phyloP scores from a whole-genome alignment of 2,888 invertebrate species.

The Trichacis sp. region DNA sequence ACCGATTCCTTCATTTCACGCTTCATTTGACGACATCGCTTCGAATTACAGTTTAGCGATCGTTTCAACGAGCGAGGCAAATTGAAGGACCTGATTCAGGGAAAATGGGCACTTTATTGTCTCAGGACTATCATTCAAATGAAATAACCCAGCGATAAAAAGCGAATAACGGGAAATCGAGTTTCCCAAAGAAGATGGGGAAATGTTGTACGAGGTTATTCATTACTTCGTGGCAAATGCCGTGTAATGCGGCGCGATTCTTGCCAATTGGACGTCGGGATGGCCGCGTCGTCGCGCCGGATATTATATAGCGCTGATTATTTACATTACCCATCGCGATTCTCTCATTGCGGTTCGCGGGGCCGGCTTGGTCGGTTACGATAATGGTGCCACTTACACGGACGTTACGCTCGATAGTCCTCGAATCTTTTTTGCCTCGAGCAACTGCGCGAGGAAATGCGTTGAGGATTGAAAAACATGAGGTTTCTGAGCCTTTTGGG shows the following conservation, averaged over 20 bases:
- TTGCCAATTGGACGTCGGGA: conserved; percentile 35
- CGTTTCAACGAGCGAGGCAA: conserved; percentile 29
- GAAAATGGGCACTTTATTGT: not conserved
- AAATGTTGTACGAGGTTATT: conserved; percentile 4
- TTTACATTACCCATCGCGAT: conserved; percentile 37
- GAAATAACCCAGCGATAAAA: not conserved
- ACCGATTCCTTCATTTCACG: conserved; percentile 61
- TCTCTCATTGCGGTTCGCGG: conserved; percentile 31
- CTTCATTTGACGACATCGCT: conserved; percentile 53
- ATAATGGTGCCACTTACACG: conserved; percentile 34
- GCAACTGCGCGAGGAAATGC: conserved; percentile 8
- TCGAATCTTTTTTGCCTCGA: conserved; percentile 27
- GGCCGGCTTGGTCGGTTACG: conserved; percentile 20
- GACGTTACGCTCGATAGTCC: conserved; percentile 31
- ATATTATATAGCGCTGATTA: conserved; percentile 35
- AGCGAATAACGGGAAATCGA: not conserved
- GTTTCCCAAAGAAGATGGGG: not conserved
- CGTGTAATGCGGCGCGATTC: conserved; percentile 34
- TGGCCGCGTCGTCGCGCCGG: conserved; percentile 29
- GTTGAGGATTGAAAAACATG: conserved; percentile 32
- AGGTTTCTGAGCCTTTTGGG: conserved; percentile 4
- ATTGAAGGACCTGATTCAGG: not conserved
- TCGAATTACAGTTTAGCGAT: conserved; percentile 9
- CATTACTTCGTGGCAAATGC: conserved; percentile 25
- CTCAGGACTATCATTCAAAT: not conserved